phyloP scores from a whole-genome alignment of 1,140 invertebrate genomes.

The Anastrepha ludens region DNA sequence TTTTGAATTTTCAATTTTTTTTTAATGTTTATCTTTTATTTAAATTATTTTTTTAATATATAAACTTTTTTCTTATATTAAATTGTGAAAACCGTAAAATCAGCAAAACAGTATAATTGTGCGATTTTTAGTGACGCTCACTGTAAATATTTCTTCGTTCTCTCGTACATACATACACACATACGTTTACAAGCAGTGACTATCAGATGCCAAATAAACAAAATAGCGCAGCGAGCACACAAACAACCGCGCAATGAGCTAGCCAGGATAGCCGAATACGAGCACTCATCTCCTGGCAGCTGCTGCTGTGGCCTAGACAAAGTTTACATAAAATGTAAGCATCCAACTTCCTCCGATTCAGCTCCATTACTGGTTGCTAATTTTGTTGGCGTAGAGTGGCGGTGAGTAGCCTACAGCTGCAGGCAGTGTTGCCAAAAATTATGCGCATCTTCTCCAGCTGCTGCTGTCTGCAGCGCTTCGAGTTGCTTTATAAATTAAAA shows the following conservation, averaged over 20 bases:
- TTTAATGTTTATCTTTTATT: no score
- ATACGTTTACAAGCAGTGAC: not conserved
- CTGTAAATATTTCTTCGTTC: no score
- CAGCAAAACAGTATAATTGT: no score
- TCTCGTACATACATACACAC: no score
- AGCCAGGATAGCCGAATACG: not conserved
- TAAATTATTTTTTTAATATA: no score
- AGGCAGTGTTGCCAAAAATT: not conserved
- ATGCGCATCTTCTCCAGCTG: not conserved
- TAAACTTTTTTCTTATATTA: no score
- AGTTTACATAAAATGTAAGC: constrained; percentile 3
- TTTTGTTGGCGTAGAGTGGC: not conserved
- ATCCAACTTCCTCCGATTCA: not conserved
- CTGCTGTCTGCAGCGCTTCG: not conserved
- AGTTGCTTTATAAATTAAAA: no score
- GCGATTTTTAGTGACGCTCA: no score
- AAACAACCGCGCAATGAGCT: not conserved
- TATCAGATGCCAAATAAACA: not conserved
- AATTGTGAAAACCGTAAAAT: no score
- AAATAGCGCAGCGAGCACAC: not conserved
- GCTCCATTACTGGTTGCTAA: not conserved
- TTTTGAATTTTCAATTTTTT: no score
- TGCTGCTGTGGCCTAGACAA: not conserved
- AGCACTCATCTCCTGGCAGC: not conserved
- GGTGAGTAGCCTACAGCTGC: not conserved